Evolutionary conservation across 2,888 invertebrate genomes (phyloP), one percentile per base, ranked within the genome.

Genomic region (Noctua fimbriata): DNA sequence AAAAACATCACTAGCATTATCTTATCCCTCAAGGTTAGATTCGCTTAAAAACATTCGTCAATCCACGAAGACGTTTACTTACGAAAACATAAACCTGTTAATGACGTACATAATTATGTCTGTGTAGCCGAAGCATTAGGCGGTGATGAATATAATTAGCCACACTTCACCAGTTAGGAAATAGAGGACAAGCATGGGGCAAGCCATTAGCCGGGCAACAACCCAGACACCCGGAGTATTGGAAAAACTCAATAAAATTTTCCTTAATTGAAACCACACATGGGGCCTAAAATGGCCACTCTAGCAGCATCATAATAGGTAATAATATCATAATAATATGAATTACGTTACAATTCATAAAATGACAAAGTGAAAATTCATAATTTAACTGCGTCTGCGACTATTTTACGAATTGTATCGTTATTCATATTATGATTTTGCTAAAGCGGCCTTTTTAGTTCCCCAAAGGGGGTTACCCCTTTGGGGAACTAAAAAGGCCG

Each of bases 21-120:
- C 66, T 84, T 79, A 84, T 60, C 58, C 7, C 36, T 0, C 67
- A 44, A 24, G 9, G 32, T 49, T 24, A 41, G 55, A 44, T 44
- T 79, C 58, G 44, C 24, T 16, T n/a, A 32, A 81, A 63, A 65
- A 36, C 18, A 72, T 52, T 73, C 21, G 9, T 7, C 24, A 16
- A 32, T 5, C 69, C 28, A 65, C n/a, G 69, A 16, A 67, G 28
- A 67, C 0, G n/a, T 49, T 41, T 18, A 55, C 49, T 65, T 52
- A 24, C 49, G 28, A 44, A 28, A 49, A 1, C 6, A 9, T 32
- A 73, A 47, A 24, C 32, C 2, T 18, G 28, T 69, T 47, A 70
- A 24, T 73, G 32, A 47, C 4, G 18, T 24, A 49, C 1, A 52
- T 10, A 24, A 47, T n/a, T n/a, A n/a, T 12, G 12, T 7, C 7